Base-by-base conservation (phyloP, 1,140 invertebrate genomes). In the Drosophila tani region DNA sequence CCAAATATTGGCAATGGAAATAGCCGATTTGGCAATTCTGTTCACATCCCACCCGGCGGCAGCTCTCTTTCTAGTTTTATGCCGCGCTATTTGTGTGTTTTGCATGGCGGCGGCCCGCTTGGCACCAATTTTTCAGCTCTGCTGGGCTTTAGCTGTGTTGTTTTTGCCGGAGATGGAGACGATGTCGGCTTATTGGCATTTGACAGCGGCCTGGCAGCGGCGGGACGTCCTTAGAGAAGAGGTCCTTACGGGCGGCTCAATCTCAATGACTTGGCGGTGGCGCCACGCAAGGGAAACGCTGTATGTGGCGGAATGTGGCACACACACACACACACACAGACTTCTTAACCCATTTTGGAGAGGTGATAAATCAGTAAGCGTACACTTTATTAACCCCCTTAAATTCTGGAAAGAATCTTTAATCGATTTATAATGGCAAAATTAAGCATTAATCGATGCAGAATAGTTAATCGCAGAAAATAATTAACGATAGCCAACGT, bases 181-280 rank as follows among this genome's bases (percentile, higher is more conserved):
- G 76, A 79, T 77, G 75, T 62, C 67, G 76, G 76, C 74, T 76
- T 76, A 76, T 76, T 76, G 74, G 70, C 74, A 75, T 76, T 76
- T 76, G 74, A 76, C 74, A 76, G 74, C 74, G 71, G 38, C 74
- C 71, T 74, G 70, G 71, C 76, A 65, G 58, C 76, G 59, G 59
- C 75, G 51, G 66, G 46, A 79, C 77, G 67, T 73, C 75, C 58
- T 75, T 75, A 75, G 59, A 62, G 59, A 79, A 51, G 59, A 79
- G 76, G 75, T 78, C 77, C 77, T 79, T 79, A 66, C 56, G 57
- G 56, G 41, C 45, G 68, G 45, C 77, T 65, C 64, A 78, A 78
- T 77, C 64, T 67, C 73, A 73, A 51, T 73, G 40, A 68, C 47
- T 67, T 70, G 47, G 62, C 40, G 67, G 64, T 56, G 63, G 64